Evolutionary conservation across 2,888 invertebrate species (phyloP), one percentile per base, ranked within the genome.

Genomic region (Hesperia comma): DNA sequence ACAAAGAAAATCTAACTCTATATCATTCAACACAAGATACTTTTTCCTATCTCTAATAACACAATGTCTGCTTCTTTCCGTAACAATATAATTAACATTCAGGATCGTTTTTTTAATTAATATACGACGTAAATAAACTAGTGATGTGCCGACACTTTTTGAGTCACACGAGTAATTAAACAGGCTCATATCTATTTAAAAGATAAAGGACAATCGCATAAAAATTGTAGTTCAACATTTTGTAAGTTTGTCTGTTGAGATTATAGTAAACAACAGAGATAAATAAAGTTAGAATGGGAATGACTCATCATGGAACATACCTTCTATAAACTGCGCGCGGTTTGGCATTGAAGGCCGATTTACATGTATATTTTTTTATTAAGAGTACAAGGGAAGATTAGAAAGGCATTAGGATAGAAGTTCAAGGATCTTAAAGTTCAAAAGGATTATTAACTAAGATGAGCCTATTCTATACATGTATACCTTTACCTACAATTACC

Each of bases 11-110:
- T 37, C 14, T 3, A 33, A 33, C 49, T 49, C 17, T 46, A 33
- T 46, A 6, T 1, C 3, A 7, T 15, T 37, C 0, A 7, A 2
- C 12, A 15, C 14, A 60, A 19, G 32, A 49, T 37, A 37, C 7
- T 15, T 6, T 49, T 60, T 60, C 0, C 6, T 26, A 51, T 51
- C 2, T 26, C 21, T 51, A 14, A 51, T 19, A 26, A 8, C 26
- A 51, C 21, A 51, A 21, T 26, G 51, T 51, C 46, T 26, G 60
- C 32, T 33, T 56, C 15, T 49, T 32, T 49, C 19, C 26, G 26
- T 58, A 46, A 60, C 60, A 60, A 49, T 46, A 33, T 49, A 32
- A 60, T 60, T 60, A 60, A 46, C 46, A 46, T 60, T 60, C 8
- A 46, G 33, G 32, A 46, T 33, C 32, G 51, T 51, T 51, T 49